Conservation (phyloP, 2,113 vertebrate species). For the Acinonyx jubatus region DNA sequence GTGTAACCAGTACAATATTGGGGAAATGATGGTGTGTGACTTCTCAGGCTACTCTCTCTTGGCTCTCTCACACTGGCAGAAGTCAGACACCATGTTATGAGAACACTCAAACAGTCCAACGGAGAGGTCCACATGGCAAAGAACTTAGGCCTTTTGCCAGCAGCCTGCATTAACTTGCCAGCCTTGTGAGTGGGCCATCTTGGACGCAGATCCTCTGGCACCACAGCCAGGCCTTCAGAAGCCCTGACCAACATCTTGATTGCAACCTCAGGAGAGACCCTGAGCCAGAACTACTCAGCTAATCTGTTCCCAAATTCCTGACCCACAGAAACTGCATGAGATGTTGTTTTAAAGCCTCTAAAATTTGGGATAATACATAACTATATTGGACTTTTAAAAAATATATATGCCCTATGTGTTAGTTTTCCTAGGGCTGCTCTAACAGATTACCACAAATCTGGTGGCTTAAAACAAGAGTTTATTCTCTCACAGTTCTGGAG, state of each 20-base stretch:
- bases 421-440: neutral
- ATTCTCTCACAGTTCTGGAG: no score
- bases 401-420: neutral
- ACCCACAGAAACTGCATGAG: neutral
- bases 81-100: neutral
- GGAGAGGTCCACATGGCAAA: neutral
- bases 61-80: conserved; percentile 14
- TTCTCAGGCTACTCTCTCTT: conserved; percentile 3
- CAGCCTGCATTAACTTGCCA: conserved; percentile 49
- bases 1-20: neutral
- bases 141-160: conserved; percentile 18
- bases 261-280: neutral
- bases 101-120: neutral
- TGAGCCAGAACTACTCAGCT: neutral
- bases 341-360: neutral
- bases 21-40: neutral
- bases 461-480: neutral
- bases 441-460: neutral
- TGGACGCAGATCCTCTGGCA: neutral
- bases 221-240: neutral
- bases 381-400: neutral
- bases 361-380: neutral
- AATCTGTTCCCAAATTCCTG: neutral
- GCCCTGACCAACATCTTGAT: neutral
- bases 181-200: neutral